phyloP scores from a whole-genome alignment of 1,140 invertebrate species.

The Drosophila murphyi region DNA sequence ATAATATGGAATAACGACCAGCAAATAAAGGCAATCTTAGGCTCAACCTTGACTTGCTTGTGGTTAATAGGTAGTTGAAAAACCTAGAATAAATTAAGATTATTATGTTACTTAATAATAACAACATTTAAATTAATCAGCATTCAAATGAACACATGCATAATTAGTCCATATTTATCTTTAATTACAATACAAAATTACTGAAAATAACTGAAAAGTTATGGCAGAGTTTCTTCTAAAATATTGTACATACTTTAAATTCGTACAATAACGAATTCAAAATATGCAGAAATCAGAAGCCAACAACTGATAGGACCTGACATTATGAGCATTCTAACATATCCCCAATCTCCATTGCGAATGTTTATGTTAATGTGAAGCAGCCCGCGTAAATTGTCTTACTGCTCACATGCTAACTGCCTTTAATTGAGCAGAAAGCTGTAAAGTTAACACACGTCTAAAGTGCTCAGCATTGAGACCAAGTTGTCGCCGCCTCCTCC shows the following conservation, averaged over 20 bases:
- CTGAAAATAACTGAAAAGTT: no score
- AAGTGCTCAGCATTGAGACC: constrained; percentile 15
- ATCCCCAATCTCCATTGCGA: background rate
- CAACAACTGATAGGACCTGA: background rate
- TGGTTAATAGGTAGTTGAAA: no score
- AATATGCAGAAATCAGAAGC: background rate
- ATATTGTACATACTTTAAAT: background rate
- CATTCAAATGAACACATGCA: no score
- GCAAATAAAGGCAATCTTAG: no score
- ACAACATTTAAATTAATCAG: no score
- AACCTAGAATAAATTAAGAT: no score
- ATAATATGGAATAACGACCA: no score
- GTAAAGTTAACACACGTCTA: constrained; percentile 51
- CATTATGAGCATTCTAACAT: constrained; percentile 7
- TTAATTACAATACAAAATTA: no score
- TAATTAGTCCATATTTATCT: no score
- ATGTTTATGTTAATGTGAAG: constrained; percentile 29
- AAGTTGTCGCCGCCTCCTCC: constrained; percentile 22
- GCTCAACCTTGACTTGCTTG: no score
- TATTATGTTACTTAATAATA: no score
- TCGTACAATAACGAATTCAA: background rate
- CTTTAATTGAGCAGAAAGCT: constrained; percentile 64
- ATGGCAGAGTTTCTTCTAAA: background rate
- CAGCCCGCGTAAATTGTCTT: constrained; percentile 3
- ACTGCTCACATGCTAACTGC: constrained; percentile 28